phyloP scores from a whole-genome alignment of 2,888 invertebrate species.

The Euplexia lucipara region DNA sequence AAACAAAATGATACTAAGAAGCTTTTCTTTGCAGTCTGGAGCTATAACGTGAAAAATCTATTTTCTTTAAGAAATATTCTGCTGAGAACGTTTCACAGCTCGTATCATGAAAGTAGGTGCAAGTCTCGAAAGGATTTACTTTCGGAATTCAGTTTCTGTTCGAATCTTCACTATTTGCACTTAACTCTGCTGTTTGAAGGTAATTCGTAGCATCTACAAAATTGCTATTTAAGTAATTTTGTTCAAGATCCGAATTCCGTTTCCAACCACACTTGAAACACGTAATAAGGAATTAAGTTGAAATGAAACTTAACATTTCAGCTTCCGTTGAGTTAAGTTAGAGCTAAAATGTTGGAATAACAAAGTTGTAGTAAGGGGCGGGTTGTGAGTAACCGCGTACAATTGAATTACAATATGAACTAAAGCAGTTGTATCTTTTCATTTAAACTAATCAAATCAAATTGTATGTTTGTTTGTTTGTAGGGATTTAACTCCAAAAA shows the following conservation, averaged over 20 bases:
- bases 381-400: constrained; percentile 15
- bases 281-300: constrained; percentile 51
- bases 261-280: constrained; percentile 39
- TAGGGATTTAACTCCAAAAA: no score
- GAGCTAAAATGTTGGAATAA: constrained; percentile 44
- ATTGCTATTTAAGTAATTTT: constrained; percentile 53
- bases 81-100: constrained; percentile 37
- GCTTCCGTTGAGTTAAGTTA: constrained; percentile 44
- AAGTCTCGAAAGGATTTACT: constrained; percentile 40
- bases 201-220: constrained; percentile 36
- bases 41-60: constrained; percentile 18
- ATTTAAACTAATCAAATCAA: not conserved
- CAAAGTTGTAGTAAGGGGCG: constrained; percentile 31
- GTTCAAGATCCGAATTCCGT: constrained; percentile 49
- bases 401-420: constrained; percentile 32
- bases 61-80: constrained; percentile 35
- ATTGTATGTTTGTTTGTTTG: not conserved
- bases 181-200: constrained; percentile 29
- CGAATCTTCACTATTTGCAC: constrained; percentile 48
- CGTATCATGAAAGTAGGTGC: constrained; percentile 30
- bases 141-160: constrained; percentile 50
- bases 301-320: constrained; percentile 61
- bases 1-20: constrained; percentile 26
- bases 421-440: constrained; percentile 7
- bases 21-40: constrained; percentile 14